phyloP scores from a whole-genome alignment of 2,888 invertebrate genomes.

The Tachina lurida region DNA sequence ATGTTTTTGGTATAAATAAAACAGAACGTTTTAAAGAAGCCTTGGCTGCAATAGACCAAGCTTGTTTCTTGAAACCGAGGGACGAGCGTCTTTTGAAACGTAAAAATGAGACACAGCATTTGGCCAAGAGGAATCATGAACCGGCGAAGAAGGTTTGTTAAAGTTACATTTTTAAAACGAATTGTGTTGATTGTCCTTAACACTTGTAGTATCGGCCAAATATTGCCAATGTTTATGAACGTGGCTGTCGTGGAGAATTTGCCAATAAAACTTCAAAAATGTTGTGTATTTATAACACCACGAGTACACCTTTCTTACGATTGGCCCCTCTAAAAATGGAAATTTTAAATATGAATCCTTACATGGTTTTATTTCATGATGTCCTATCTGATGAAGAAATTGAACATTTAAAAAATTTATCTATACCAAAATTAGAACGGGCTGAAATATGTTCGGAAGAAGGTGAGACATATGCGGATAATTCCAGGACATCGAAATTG shows the following conservation, averaged over 20 bases:
- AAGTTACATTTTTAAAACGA: too few relatives aligned
- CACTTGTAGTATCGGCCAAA: slow-evolving; percentile 28
- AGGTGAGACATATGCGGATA: slow-evolving; percentile 31
- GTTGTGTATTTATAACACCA: slow-evolving; percentile 78
- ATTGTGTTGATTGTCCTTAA: too few relatives aligned
- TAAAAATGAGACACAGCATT: slow-evolving; percentile 73
- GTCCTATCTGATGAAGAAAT: slow-evolving; percentile 77
- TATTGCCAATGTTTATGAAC: slow-evolving; percentile 64
- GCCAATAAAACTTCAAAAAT: slow-evolving; percentile 64
- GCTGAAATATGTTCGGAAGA: slow-evolving; percentile 75
- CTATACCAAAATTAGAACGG: slow-evolving; percentile 75
- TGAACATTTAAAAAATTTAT: slow-evolving; percentile 73
- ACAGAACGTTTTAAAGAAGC: slow-evolving; percentile 73
- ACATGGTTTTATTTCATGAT: slow-evolving; percentile 79
- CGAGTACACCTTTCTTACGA: slow-evolving; percentile 75
- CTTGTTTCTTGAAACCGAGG: slow-evolving; percentile 68
- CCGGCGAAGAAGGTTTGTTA: slow-evolving; percentile 58
- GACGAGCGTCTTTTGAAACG: slow-evolving; percentile 72
- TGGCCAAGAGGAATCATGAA: slow-evolving; percentile 24
- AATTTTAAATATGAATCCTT: slow-evolving; percentile 76
- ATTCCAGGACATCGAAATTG: slow-evolving; percentile 77
- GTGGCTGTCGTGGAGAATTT: slow-evolving; percentile 78
- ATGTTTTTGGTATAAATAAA: neutral
- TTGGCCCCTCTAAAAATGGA: slow-evolving; percentile 80
- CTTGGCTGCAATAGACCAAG: slow-evolving; percentile 71